Conservation (phyloP, 1,140 invertebrate genomes). For the Apolygus lucorum region DNA sequence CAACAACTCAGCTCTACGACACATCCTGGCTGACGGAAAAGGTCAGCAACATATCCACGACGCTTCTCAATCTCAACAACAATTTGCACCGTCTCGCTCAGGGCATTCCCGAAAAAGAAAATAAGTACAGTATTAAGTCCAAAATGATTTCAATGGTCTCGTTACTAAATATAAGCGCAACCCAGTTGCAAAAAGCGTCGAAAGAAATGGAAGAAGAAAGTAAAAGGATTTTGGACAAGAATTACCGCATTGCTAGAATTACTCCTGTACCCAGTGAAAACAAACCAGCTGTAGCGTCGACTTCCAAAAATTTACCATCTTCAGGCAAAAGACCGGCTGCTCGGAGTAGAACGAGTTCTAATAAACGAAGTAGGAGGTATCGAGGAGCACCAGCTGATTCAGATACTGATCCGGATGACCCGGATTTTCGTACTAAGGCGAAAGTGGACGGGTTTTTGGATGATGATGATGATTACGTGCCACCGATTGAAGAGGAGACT, state of each 20-base stretch:
- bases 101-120: conserved; percentile 8
- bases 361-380: background rate
- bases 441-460: too few species aligned
- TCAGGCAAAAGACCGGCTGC: background rate
- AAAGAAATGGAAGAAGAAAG: conserved; percentile 18
- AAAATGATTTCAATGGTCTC: conserved; percentile 18
- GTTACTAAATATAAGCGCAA: conserved; percentile 11
- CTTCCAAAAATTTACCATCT: background rate
- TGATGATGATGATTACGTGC: too few species aligned
- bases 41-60: background rate
- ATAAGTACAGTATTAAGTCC: conserved; percentile 17
- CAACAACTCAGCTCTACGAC: background rate
- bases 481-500: background rate
- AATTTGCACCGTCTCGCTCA: background rate
- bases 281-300: background rate
- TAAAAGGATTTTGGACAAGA: background rate
- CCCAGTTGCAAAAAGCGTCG: background rate
- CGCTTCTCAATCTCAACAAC: background rate
- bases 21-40: conserved; percentile 5
- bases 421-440: background rate
- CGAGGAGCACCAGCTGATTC: background rate
- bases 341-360: background rate
- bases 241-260: background rate
- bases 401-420: background rate
- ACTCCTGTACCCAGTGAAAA: background rate